Base-by-base conservation (phyloP, 2,888 invertebrate genomes). In the Stenotaenia linearis region DNA sequence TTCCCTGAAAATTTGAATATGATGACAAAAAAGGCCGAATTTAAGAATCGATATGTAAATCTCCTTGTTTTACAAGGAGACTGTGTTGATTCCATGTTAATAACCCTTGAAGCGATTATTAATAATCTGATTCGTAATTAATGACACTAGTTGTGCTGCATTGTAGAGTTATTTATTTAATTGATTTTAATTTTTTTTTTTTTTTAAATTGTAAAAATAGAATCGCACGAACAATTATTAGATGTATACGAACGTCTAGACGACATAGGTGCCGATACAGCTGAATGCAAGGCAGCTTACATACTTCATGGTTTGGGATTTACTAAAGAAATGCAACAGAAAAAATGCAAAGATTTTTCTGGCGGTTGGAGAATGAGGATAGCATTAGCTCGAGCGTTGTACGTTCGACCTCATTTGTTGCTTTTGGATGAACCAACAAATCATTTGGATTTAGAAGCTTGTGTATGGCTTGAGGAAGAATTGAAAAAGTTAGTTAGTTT, bases 391-490 rank as follows among this genome's bases (percentile, higher is more conserved):
- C 84, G 89, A 77, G 89, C 89, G 4, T 84, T 90, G 32, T 89
- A 86, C 83, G 86, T 90, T 74, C 87, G 88, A 82, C 90, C 90
- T 0, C 87, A 89, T 79, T 83, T 90, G 78, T 84, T 90, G 32
- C 84, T 90, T 77, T 85, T 90, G 79, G 90, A 91, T 84, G 90
- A 90, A 83, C 90, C 90, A 0, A 88, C 88, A 0, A 88, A 88
- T 84, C 88, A 88, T 83, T 83, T 90, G 61, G 87, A 90, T 90
- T 90, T 99, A 83, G 97, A 99, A 85, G 98, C 99, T 80, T 99
- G 98, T 86, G 98, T 99, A 75, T 99, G 99, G 99, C 90, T 99
- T 80, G 99, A 99, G 87, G 96, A 97, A 86, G 98, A 99, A 88
- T 89, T 99, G 69, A 96, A 96, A 88, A 91, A 92, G 89, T 94